phyloP scores from a whole-genome alignment of 30 jellyfish, hydroid and myxozoan species.

The Phacellophora camtschatica region DNA sequence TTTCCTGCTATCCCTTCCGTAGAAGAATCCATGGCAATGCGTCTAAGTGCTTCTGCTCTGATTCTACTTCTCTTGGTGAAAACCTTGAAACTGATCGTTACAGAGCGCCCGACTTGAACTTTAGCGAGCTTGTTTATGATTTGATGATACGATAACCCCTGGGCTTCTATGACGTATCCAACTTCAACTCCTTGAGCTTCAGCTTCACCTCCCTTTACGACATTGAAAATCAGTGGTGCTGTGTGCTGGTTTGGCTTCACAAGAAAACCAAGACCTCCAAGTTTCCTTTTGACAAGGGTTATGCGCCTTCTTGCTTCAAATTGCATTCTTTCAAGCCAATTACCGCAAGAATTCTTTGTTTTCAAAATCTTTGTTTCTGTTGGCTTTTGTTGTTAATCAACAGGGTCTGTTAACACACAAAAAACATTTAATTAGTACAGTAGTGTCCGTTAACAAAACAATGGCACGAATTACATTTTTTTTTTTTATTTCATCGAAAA shows the following conservation, averaged over 20 bases:
- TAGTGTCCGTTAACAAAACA: too few relatives aligned
- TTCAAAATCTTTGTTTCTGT: too few relatives aligned
- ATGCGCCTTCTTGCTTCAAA: not conserved
- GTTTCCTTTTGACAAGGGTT: constrained; percentile 64
- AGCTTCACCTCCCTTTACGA: constrained; percentile 76
- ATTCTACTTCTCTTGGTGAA: not conserved
- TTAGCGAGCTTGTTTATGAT: constrained; percentile 49
- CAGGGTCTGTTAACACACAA: too few relatives aligned
- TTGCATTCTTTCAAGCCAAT: too few relatives aligned
- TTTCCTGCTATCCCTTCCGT: not conserved
- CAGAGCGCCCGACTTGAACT: constrained; percentile 49
- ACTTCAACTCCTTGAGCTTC: constrained; percentile 70
- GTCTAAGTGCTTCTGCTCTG: not conserved
- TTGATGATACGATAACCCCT: constrained; percentile 25
- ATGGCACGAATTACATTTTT: too few relatives aligned
- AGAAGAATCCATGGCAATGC: not conserved
- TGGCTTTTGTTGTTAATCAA: too few relatives aligned
- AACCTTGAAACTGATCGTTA: constrained; percentile 21
- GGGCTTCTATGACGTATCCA: constrained; percentile 48
- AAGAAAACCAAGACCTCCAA: constrained; percentile 76
- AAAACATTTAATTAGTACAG: too few relatives aligned
- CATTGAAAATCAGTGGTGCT: constrained; percentile 15
- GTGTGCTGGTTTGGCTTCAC: constrained; percentile 15
- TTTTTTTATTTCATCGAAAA: too few relatives aligned
- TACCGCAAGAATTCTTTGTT: too few relatives aligned